Evolutionary conservation across 2,797 vertebrate species (phyloP).

Genomic region (Smutsia temminckii): DNA sequence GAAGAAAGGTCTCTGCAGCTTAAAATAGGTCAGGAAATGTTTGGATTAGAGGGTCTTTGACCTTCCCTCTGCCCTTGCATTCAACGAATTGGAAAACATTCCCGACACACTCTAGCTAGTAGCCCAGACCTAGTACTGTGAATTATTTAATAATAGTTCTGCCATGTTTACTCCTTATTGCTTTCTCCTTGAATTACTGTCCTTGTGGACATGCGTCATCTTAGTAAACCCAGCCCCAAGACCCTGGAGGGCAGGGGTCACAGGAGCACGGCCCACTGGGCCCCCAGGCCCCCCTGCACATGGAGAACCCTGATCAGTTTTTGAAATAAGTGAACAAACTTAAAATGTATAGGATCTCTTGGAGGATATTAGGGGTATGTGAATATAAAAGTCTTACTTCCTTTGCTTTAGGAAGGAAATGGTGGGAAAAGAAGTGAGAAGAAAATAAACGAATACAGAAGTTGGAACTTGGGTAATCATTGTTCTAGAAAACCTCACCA

Average conservation of each 20-base stretch:
- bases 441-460: neutral
- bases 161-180: neutral
- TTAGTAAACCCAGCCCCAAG: neutral
- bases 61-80: no score
- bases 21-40: neutral
- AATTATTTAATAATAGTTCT: neutral
- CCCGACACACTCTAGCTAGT: neutral
- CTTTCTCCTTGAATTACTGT: accelerated
- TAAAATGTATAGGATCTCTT: neutral
- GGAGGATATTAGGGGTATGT: accelerated
- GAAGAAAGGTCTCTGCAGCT: neutral
- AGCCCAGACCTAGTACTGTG: neutral
- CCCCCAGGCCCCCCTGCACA: no score
- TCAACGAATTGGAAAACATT: neutral
- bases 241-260: no score
- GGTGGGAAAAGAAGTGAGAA: neutral
- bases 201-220: accelerated
- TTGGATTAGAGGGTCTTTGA: neutral
- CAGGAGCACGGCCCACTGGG: accelerated
- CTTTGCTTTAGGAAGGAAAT: neutral
- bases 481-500: neutral
- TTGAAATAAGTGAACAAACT: neutral
- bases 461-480: no score
- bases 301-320: accelerated
- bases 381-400: neutral